A percentile compares a stretch with the other conserved stretches of the same genome.
Conservation (phyloP, 2,888 invertebrate species). For the Synanthedon myopaeformis region DNA sequence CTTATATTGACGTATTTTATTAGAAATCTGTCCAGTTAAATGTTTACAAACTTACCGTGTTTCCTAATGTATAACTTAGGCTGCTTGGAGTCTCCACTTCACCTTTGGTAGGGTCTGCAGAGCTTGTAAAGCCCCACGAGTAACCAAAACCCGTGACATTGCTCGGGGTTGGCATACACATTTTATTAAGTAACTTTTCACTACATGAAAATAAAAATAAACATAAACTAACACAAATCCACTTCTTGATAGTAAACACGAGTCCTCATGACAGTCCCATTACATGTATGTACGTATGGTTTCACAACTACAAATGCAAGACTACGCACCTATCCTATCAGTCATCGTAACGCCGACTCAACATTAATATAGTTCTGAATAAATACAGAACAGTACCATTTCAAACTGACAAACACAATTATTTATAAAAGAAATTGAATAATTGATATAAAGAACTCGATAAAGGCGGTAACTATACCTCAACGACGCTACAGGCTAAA, state of each 20-base stretch:
- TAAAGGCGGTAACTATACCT: slow-evolving; percentile 51
- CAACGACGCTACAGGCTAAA: slow-evolving; percentile 58
- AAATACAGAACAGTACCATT: slow-evolving; percentile 15
- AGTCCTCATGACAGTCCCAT: slow-evolving; percentile 64
- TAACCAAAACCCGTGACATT: slow-evolving; percentile 68
- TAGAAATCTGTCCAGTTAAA: not conserved
- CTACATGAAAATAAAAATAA: slow-evolving; percentile 33
- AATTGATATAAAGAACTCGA: slow-evolving; percentile 44
- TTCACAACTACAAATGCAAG: slow-evolving; percentile 62
- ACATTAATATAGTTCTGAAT: slow-evolving; percentile 23
- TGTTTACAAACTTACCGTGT: slow-evolving; percentile 41
- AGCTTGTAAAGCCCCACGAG: slow-evolving; percentile 64
- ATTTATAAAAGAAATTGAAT: slow-evolving; percentile 22
- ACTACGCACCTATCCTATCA: slow-evolving; percentile 53
- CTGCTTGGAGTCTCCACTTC: slow-evolving; percentile 65
- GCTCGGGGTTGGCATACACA: slow-evolving; percentile 69
- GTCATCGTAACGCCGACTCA: slow-evolving; percentile 35
- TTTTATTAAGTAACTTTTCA: slow-evolving; percentile 37
- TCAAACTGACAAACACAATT: slow-evolving; percentile 17
- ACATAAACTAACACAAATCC: slow-evolving; percentile 52
- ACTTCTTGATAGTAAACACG: slow-evolving; percentile 62
- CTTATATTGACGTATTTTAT: not conserved
- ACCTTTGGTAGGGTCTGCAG: slow-evolving; percentile 60
- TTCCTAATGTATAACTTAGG: slow-evolving; percentile 62
- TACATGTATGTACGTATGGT: slow-evolving; percentile 61